These are phyloP conservation scores for Holothuria scabra DNA, from an alignment of 53 echinoderm and acorn worm genomes.

Conservation along the genomic window DNA sequence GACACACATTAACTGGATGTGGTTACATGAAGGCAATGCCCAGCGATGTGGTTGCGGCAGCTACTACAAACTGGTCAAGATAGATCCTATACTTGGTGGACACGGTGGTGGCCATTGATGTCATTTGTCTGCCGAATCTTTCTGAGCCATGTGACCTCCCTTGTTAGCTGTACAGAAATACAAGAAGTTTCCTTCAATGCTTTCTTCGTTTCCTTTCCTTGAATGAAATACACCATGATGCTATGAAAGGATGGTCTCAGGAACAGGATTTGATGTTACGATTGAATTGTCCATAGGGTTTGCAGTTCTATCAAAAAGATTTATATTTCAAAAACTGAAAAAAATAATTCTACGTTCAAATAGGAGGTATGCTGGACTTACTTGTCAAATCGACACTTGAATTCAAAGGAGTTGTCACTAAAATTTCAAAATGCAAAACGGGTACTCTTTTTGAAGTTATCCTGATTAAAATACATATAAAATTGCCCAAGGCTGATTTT, in stretches of 20 bases:
- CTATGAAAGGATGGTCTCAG: neutral
- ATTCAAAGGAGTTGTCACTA: too few species aligned
- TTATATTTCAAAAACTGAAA: conserved; percentile 29
- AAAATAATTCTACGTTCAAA: neutral
- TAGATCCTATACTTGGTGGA: conserved; percentile 36
- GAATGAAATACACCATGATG: conserved; percentile 9
- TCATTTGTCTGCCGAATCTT: conserved; percentile 1
- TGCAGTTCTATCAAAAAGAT: conserved; percentile 15
- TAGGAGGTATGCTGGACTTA: too few species aligned
- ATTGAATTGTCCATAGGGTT: neutral
- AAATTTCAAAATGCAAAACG: too few species aligned
- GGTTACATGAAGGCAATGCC: conserved; percentile 78
- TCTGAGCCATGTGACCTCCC: conserved; percentile 25
- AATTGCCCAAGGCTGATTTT: too few species aligned
- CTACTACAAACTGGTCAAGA: conserved; percentile 66
- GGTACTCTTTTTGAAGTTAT: too few species aligned
- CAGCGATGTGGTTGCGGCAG: conserved; percentile 88
- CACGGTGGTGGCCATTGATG: conserved; percentile 43
- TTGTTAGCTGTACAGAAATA: conserved; percentile 6
- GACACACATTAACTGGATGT: conserved; percentile 98
- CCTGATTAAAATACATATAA: too few species aligned
- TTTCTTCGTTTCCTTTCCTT: neutral
- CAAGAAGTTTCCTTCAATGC: neutral
- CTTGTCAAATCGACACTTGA: too few species aligned
- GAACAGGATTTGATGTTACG: conserved; percentile 18